phyloP scores from a whole-genome alignment of 2,888 invertebrate genomes.

The Erpobdella octoculata region DNA sequence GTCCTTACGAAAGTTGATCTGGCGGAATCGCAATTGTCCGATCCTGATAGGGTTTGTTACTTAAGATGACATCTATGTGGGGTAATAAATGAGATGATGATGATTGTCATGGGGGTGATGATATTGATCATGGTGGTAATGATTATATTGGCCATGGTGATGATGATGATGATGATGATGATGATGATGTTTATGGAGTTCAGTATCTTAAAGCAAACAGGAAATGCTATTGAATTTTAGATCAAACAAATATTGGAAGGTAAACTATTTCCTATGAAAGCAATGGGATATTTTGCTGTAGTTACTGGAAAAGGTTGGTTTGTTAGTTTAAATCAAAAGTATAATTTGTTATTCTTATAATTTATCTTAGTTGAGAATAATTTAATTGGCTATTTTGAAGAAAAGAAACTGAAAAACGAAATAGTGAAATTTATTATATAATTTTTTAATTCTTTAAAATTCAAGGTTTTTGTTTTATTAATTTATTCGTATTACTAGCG shows the following conservation, averaged over 20 bases:
- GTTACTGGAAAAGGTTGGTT: constrained; percentile 81
- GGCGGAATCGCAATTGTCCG: constrained; percentile 87
- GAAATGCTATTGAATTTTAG: constrained; percentile 57
- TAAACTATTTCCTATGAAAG: constrained; percentile 95
- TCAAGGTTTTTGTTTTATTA: too few relatives aligned
- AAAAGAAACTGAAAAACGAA: too few relatives aligned
- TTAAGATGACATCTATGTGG: not conserved
- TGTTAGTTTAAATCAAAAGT: not conserved
- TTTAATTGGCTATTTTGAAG: too few relatives aligned
- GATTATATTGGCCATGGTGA: not conserved
- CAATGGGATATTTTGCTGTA: constrained; percentile 96
- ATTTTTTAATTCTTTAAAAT: too few relatives aligned
- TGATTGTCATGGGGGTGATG: too few relatives aligned
- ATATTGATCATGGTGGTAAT: not conserved
- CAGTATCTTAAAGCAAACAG: too few relatives aligned
- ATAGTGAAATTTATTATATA: too few relatives aligned
- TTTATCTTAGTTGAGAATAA: too few relatives aligned
- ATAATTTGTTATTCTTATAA: not conserved
- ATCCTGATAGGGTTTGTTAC: constrained; percentile 74
- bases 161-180: not conserved
- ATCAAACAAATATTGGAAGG: constrained; percentile 91
- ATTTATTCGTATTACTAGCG: too few relatives aligned
- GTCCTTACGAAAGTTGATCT: constrained; percentile 96
- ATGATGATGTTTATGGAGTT: too few relatives aligned
- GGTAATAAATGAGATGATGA: too few relatives aligned